Evolutionary conservation across 1,140 invertebrate species (phyloP).

Genomic region (Cardiocondyla obscurior): DNA sequence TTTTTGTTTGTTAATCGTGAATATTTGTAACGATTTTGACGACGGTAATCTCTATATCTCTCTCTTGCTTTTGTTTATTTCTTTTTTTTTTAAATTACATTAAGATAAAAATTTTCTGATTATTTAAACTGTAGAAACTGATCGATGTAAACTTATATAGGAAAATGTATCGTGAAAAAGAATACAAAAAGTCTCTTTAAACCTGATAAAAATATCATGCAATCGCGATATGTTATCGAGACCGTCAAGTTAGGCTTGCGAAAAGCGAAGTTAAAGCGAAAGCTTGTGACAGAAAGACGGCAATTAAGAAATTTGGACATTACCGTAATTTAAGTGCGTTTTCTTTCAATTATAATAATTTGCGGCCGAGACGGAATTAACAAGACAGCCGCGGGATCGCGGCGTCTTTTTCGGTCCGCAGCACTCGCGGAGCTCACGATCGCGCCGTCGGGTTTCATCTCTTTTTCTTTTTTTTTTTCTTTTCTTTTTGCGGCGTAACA

Average conservation of each 20-base stretch:
- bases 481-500: background rate
- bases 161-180: background rate
- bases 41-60: background rate
- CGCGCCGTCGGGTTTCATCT: no score
- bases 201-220: background rate
- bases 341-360: background rate
- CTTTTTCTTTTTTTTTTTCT: no score
- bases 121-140: background rate
- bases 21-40: background rate
- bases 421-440: background rate
- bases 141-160: background rate
- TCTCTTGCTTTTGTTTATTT: background rate
- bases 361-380: background rate
- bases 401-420: background rate
- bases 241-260: background rate
- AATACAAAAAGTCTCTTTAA: background rate
- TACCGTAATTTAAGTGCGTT: background rate
- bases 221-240: background rate
- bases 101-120: background rate
- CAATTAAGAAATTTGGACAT: background rate
- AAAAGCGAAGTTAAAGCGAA: background rate
- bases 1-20: background rate
- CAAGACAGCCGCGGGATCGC: background rate
- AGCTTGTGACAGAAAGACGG: background rate
- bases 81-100: background rate